Evolutionary conservation across 30 jellyfish, hydroid and myxozoan genomes (phyloP), one percentile per base, ranked within the genome.

Genomic region (Cassiopea xamachana): DNA sequence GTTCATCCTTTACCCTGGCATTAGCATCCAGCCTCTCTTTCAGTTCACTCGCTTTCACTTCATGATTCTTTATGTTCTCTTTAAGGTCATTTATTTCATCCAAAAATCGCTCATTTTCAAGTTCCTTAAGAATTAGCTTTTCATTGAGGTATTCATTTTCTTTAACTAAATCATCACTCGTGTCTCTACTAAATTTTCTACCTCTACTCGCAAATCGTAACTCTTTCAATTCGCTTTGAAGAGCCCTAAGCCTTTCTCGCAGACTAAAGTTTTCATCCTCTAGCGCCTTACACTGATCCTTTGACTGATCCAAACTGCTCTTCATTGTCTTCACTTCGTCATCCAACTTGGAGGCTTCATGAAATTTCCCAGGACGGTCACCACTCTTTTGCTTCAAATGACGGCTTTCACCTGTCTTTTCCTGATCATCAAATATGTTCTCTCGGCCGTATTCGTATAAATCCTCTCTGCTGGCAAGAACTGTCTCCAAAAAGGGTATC

Each of bases 81-180:
- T 75, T 78, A n/a, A 77, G 64, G 16, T 55, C 94, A 60, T 71
- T 77, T 6, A 92, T 46, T 2, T 85, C 94, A 13, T 86, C 90
- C 6, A 10, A 44, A 12, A 96, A 79, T 10, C 81, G 75, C 84
- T 96, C 98, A 55, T 80, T 84, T 70, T 96, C 98, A 17, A 77
- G 76, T 48, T 90, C 98, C 59, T 85, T 90, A 78, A 84, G 77
- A 48, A 94, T 16, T 6, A 94, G 79, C 44, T 78, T 92, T 46
- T 84, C 93, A 46, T 81, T 87, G 82, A 88, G 87, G 3, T 83
- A 79, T 46, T 84, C 94, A 13, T 75, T 87, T 47, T 87, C 94
- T 13, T 87, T 87, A 2, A 76, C 50, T 46, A 76, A 6, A 16
- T 87, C 94, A 47, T 64, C 94, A 46, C 68, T 55, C 15, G 79